phyloP scores from a whole-genome alignment of 2,113 vertebrate genomes.

The Scalopus aquaticus region DNA sequence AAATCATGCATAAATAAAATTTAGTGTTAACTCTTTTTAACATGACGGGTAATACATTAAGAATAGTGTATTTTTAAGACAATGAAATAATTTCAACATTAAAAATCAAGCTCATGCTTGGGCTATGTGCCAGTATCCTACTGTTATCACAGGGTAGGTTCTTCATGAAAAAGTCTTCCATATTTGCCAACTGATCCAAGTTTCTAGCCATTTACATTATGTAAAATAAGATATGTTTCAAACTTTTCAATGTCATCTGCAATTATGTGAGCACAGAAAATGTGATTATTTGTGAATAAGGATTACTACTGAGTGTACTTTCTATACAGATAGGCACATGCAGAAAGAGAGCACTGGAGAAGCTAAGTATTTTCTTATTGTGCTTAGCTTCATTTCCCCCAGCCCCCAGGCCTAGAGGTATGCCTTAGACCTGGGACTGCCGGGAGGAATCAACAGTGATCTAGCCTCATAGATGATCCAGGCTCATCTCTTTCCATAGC shows the following conservation, averaged over 20 bases:
- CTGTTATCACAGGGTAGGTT: neutral
- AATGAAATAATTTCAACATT: neutral
- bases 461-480: neutral
- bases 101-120: neutral
- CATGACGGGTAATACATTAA: constrained; percentile 63
- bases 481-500: neutral
- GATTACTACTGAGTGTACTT: neutral
- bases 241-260: neutral
- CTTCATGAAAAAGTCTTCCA: neutral
- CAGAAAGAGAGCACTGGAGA: neutral
- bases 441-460: too few relatives aligned
- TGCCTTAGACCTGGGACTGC: neutral
- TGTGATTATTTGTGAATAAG: neutral
- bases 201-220: neutral
- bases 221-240: neutral
- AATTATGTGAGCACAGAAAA: neutral
- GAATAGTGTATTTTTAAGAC: constrained; percentile 15
- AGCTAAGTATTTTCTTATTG: neutral
- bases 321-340: neutral
- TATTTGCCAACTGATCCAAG: neutral
- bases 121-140: neutral
- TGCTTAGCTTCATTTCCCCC: neutral
- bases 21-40: constrained; percentile 66
- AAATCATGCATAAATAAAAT: constrained; percentile 75
- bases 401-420: neutral